phyloP scores from a whole-genome alignment of 2,888 invertebrate species.

The Labia minor region DNA sequence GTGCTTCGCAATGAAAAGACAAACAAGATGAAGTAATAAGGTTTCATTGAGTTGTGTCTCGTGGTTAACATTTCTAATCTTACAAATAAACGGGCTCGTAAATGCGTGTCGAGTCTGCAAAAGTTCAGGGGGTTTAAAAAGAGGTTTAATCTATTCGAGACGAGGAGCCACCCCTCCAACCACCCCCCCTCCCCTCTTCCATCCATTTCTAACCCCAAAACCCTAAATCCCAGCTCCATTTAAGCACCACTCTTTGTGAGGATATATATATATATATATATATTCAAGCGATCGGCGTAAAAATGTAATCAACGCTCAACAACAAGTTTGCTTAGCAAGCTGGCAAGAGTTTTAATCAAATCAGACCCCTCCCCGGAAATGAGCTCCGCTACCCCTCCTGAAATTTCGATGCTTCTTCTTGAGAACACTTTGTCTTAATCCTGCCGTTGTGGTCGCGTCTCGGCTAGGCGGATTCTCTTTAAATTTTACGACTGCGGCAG shows the following conservation, averaged over 20 bases:
- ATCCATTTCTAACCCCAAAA: neutral
- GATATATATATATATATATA: neutral
- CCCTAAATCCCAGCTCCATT: conserved; percentile 2
- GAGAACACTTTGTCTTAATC: conserved; percentile 7
- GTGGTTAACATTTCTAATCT: conserved; percentile 13
- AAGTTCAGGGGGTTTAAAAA: conserved; percentile 4
- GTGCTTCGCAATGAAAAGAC: conserved; percentile 3
- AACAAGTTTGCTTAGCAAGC: conserved; percentile 9
- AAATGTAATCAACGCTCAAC: conserved; percentile 13
- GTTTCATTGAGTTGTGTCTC: conserved; percentile 4
- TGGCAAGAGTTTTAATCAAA: neutral
- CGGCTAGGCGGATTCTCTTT: conserved; percentile 13
- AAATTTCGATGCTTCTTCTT: conserved; percentile 4
- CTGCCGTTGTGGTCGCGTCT: neutral
- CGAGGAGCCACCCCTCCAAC: neutral
- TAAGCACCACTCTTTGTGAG: neutral
- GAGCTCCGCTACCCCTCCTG: neutral
- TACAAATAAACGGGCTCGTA: conserved; percentile 13
- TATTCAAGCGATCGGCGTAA: conserved; percentile 13
- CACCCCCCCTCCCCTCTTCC: neutral
- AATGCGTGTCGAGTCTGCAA: conserved; percentile 13
- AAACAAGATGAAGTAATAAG: conserved; percentile 7
- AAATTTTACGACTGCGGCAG: conserved; percentile 25
- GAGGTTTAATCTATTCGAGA: neutral
- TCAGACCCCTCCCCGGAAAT: neutral